Evolutionary conservation across 2,888 invertebrate species (phyloP).

Genomic region (Catotricha subobsoleta): DNA sequence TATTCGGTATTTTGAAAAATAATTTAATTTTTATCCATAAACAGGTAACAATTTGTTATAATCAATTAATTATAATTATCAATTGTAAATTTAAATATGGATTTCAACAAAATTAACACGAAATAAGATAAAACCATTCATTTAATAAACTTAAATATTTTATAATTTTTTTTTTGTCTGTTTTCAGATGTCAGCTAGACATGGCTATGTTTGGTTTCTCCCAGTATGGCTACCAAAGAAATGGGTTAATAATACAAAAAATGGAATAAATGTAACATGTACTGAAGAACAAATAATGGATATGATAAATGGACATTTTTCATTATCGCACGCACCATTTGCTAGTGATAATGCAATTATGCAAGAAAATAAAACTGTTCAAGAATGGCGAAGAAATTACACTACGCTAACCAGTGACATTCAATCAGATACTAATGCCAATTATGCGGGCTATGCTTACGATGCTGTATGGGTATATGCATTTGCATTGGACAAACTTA

Average conservation of each 20-base stretch:
- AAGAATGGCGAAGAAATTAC: slow-evolving; percentile 39
- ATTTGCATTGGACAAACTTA: slow-evolving; percentile 44
- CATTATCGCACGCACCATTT: slow-evolving; percentile 48
- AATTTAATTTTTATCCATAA: too few relatives aligned
- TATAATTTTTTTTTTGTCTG: slow-evolving; percentile 14
- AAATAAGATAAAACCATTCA: too few relatives aligned
- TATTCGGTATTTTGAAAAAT: too few relatives aligned
- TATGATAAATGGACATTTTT: slow-evolving; percentile 54
- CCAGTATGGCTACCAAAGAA: slow-evolving; percentile 49
- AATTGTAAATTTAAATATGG: too few relatives aligned
- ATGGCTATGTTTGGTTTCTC: slow-evolving; percentile 75
- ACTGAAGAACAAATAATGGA: slow-evolving; percentile 40
- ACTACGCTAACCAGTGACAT: not conserved
- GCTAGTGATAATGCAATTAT: slow-evolving; percentile 39
- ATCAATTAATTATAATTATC: too few relatives aligned
- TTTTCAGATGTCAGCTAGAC: slow-evolving; percentile 45
- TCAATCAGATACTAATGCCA: slow-evolving; percentile 24
- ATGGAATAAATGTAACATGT: slow-evolving; percentile 35
- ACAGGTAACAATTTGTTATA: too few relatives aligned
- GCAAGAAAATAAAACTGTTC: slow-evolving; percentile 46
- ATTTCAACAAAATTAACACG: too few relatives aligned
- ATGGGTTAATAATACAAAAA: slow-evolving; percentile 41
- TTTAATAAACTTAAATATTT: too few relatives aligned
- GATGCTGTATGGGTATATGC: slow-evolving; percentile 73
- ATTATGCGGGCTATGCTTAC: slow-evolving; percentile 59